Base-by-base conservation (phyloP, 1,140 invertebrate genomes). In the Aradophagus sp. region DNA sequence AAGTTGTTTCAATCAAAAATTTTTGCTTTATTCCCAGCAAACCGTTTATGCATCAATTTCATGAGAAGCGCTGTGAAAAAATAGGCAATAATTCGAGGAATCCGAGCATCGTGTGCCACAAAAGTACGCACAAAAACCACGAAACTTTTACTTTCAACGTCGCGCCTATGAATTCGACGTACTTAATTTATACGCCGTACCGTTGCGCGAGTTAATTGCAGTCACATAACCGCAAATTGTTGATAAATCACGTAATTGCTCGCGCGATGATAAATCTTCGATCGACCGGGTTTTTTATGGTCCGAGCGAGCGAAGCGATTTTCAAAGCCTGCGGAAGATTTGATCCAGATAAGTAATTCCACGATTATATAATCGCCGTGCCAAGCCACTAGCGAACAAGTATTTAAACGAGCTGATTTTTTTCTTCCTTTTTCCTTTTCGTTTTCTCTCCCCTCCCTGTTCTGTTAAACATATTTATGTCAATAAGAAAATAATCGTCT, bases 201-300 rank as follows among this genome's bases (percentile, higher is more conserved):
- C 16, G 27, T 35, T 48, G 44, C 19, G 32, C 50, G n/a, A 31
- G 42, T 65, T 48, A 56, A 65, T 48, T 56, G 50, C 41, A 26
- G 31, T n/a, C 32, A 23, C 38, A 7, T 10, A 38, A 58, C 52
- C 38, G 31, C 52, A 44, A 66, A 58, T 66, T 66, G 34, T 66
- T 66, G 52, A 50, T 58, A n/a, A 52, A 50, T 59, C 62, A 34
- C 47, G 63, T 59, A 45, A 59, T 67, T 59, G n/a, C n/a, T n/a
- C n/a, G 32, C 47, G 38, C 36, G 53, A 67, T 59, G 63, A 67
- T 67, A 58, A 67, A 67, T 67, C 63, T 47, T 15, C 41, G 8
- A 55, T 65, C n/a, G 59, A 7, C 15, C 14, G 27, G 15, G 19
- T 42, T 61, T 34, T 10, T 27, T 48, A 59, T 15, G 17, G n/a